These are phyloP conservation scores for Brenthis ino DNA, from an alignment of 2,888 invertebrate species.

Conservation along the genomic window DNA sequence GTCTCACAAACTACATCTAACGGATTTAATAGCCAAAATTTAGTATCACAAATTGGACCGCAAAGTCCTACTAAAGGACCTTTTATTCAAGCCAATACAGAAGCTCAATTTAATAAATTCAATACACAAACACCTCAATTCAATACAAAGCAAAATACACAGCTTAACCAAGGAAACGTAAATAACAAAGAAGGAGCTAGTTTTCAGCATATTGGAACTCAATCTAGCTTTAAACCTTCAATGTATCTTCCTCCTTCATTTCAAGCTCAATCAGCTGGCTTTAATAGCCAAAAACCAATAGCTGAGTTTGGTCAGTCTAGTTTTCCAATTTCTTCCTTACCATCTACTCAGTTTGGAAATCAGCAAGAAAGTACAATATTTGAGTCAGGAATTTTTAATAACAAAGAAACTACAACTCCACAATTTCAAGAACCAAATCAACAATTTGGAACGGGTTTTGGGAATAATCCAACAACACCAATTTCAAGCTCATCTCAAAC, in stretches of 20 bases:
- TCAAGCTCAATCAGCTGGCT: constrained; percentile 4
- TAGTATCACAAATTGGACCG: neutral
- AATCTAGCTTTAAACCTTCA: constrained; percentile 8
- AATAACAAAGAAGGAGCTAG: constrained; percentile 3
- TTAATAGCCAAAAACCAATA: neutral
- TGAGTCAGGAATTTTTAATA: constrained; percentile 4
- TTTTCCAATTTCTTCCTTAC: constrained; percentile 7
- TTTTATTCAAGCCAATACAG: neutral
- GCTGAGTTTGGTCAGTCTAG: neutral
- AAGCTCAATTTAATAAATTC: neutral
- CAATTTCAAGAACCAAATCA: constrained; percentile 14
- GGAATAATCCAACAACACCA: constrained; percentile 5
- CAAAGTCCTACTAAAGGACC: neutral
- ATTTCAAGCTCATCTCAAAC: neutral
- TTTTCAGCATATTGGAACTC: neutral
- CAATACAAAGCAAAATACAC: neutral
- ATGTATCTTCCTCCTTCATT: neutral
- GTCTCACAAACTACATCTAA: constrained; percentile 1
- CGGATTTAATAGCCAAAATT: neutral
- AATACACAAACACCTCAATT: neutral
- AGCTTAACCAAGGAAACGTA: neutral
- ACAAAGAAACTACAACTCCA: constrained; percentile 11
- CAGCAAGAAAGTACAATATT: neutral
- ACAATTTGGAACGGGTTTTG: constrained; percentile 12
- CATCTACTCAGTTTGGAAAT: constrained; percentile 7